These are phyloP conservation scores for Sebastes steindachneri DNA, from an alignment of 2,797 vertebrate species.

Conservation along the genomic window DNA sequence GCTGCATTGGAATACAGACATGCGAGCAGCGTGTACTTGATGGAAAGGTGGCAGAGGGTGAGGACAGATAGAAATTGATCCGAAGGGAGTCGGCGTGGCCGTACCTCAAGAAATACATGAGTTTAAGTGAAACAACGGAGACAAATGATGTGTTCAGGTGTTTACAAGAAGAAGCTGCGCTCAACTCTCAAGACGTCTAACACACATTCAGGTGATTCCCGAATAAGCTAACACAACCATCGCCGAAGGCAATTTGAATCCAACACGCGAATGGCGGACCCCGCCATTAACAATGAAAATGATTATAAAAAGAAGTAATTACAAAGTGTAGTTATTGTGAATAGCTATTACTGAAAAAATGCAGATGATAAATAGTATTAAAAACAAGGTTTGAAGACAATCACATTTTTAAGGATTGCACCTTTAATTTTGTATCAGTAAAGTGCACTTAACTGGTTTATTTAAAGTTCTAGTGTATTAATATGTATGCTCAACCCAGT, in stretches of 20 bases:
- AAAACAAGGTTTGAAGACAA: background rate
- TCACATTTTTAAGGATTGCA: background rate
- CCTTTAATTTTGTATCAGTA: background rate
- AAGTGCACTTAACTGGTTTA: background rate
- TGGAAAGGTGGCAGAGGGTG: background rate
- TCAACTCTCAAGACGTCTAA: background rate
- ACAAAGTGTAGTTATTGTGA: background rate
- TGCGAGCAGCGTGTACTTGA: too few species aligned
- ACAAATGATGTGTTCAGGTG: too few species aligned
- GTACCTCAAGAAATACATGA: too few species aligned
- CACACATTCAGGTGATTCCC: background rate
- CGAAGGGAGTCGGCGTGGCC: fast-evolving
- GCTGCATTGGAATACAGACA: too few species aligned
- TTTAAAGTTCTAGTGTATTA: background rate
- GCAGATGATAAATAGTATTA: background rate
- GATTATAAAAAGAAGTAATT: background rate
- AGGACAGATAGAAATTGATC: background rate
- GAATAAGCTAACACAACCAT: background rate
- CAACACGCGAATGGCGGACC: background rate
- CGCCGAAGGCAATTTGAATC: background rate
- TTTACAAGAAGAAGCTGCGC: too few species aligned
- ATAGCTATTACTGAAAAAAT: too few species aligned
- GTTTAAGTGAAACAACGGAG: too few species aligned
- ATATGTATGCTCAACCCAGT: background rate
- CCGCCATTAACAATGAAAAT: background rate